Conservation (phyloP, 2,888 invertebrate genomes). For the Drosophila maculinotata region DNA sequence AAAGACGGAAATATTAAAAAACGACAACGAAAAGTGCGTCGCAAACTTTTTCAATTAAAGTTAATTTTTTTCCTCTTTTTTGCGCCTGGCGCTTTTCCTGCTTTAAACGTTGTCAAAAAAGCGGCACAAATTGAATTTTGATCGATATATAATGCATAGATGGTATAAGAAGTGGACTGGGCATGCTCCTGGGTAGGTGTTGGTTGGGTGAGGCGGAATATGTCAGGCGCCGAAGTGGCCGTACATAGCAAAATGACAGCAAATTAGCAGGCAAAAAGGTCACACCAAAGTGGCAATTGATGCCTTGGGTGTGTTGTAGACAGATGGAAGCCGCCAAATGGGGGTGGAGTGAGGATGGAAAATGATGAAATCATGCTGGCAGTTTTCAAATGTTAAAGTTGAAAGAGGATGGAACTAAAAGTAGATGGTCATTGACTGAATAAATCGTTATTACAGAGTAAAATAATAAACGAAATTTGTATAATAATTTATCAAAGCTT, state of each 20-base stretch:
- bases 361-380: conserved; percentile 5
- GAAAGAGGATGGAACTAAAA: too few species aligned
- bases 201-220: not conserved
- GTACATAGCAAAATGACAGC: conserved; percentile 70
- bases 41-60: conserved; percentile 80
- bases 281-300: conserved; percentile 47
- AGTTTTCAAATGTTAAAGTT: not conserved
- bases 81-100: conserved; percentile 19
- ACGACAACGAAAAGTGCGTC: conserved; percentile 59
- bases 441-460: too few species aligned
- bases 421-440: not conserved
- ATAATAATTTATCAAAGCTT: too few species aligned
- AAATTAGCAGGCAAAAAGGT: conserved; percentile 74
- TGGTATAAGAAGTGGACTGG: not conserved
- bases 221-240: conserved; percentile 25
- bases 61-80: conserved; percentile 58
- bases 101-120: conserved; percentile 67
- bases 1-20: conserved; percentile 32
- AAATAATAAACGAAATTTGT: too few species aligned
- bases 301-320: conserved; percentile 11
- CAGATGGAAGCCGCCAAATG: conserved; percentile 2
- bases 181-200: not conserved
- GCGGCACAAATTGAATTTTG: conserved; percentile 80
- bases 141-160: conserved; percentile 76
- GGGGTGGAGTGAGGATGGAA: not conserved